phyloP scores from a whole-genome alignment of 2,113 vertebrate genomes.

The Seriola quinqueradiata region DNA sequence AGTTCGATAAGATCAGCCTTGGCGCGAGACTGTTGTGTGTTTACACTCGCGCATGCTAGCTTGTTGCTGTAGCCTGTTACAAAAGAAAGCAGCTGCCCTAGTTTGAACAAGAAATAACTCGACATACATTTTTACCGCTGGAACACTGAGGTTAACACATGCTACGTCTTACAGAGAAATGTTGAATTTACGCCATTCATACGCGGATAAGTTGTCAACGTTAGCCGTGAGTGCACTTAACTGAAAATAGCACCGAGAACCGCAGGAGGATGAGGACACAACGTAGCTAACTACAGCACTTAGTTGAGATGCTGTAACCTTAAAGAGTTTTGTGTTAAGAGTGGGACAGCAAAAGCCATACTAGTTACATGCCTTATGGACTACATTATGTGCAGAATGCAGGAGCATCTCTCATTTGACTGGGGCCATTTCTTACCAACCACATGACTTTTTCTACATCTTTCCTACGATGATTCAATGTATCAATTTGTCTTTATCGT shows the following conservation, averaged over 20 bases:
- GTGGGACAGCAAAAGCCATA: neutral
- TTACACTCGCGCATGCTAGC: conserved; percentile 55
- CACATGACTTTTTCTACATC: neutral
- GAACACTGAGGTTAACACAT: neutral
- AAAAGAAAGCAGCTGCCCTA: neutral
- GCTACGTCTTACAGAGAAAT: too few relatives aligned
- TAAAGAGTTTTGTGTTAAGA: neutral
- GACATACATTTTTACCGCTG: neutral
- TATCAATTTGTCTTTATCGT: too few relatives aligned
- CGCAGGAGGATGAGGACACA: neutral
- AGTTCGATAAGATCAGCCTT: neutral
- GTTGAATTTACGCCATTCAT: neutral
- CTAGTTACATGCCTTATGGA: neutral
- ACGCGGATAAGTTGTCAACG: neutral
- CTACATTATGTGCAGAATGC: neutral
- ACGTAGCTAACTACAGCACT: neutral
- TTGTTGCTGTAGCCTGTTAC: neutral
- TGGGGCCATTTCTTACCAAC: neutral
- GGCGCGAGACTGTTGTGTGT: conserved; percentile 12
- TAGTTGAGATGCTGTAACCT: neutral
- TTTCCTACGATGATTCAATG: neutral
- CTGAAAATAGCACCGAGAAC: neutral
- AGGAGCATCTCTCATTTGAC: neutral
- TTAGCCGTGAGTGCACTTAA: neutral
- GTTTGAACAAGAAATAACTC: neutral